Base-by-base conservation (phyloP, 2,888 invertebrate species). In the Andricus curvator region DNA sequence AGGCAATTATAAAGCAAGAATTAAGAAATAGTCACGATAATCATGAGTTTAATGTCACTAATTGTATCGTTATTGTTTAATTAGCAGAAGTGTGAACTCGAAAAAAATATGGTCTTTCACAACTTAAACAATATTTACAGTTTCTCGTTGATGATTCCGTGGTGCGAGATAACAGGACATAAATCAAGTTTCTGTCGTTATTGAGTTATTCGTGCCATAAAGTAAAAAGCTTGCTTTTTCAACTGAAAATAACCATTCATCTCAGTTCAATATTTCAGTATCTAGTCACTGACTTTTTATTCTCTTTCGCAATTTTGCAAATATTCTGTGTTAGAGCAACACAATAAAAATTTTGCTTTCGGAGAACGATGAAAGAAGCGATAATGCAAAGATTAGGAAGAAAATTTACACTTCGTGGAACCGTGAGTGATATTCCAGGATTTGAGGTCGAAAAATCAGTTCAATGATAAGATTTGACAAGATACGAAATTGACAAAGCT, bases 181-280 rank as follows among this genome's bases (percentile, higher is more conserved):
- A 74, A 74, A 74, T 60, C 56, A 60, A 64, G 56, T 33, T 74
- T 15, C 56, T 37, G n/a, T 74, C 56, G 29, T 74, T 56, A 74
- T 74, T 74, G 29, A 51, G 29, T 74, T 56, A 74, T 56, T 74
- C 20, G 56, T 74, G 11, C n/a, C 20, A 56, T 74, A n/a, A 33
- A 56, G 51, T 56, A 33, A 56, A 51, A 68, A 4, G 2, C 20
- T 74, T 33, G 33, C 1, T 74, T 56, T 70, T 74, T n/a, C 4
- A 41, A 74, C 33, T 74, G 13, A 56, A 74, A 33, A 56, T 56
- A 74, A 74, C 56, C 33, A 33, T 56, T 2, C n/a, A n/a, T 37
- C n/a, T 56, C 74, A 51, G 9, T 56, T 20, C 22, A 33, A 15
- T 25, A 62, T 13, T 25, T 62, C 15, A 25, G 25, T 62, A 25